A percentile compares a stretch with the other conserved stretches of the same genome.
Evolutionary conservation across 2,888 invertebrate genomes (phyloP).

Genomic region (Smittia aterrima): DNA sequence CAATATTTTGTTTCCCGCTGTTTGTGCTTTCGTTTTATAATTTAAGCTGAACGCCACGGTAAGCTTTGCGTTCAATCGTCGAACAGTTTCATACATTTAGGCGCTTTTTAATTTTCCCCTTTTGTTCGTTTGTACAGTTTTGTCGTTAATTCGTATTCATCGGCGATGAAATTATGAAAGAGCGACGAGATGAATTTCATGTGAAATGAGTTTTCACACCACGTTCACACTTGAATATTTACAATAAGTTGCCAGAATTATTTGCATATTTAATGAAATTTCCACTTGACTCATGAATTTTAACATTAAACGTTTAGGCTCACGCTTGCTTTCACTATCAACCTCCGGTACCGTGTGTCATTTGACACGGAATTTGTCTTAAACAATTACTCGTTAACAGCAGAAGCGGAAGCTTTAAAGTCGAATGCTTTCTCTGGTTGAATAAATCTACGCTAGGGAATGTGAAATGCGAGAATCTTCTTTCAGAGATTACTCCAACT

Average conservation of each 20-base stretch:
- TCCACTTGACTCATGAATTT: conserved; percentile 13
- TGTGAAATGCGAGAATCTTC: too few relatives aligned
- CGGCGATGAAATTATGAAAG: not conserved
- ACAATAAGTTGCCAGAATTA: not conserved
- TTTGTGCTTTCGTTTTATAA: not conserved
- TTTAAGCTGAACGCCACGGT: not conserved
- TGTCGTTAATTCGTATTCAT: not conserved
- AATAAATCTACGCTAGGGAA: too few relatives aligned
- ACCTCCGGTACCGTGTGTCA: too few relatives aligned
- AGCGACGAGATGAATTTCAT: not conserved
- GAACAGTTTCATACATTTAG: conserved; percentile 19
- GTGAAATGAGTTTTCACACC: not conserved
- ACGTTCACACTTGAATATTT: not conserved
- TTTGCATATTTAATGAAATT: conserved; percentile 24
- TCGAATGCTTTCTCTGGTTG: too few relatives aligned
- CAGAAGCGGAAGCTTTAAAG: too few relatives aligned
- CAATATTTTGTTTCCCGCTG: not conserved
- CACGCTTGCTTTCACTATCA: too few relatives aligned
- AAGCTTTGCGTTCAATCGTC: not conserved
- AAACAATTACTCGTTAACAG: too few relatives aligned
- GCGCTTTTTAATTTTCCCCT: conserved; percentile 33
- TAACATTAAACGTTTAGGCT: not conserved
- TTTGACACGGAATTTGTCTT: too few relatives aligned
- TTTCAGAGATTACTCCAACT: too few relatives aligned
- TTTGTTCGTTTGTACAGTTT: not conserved